Evolutionary conservation across 2,888 invertebrate genomes (phyloP), one percentile per base, ranked within the genome.

Genomic region (Drosophila ustulata): DNA sequence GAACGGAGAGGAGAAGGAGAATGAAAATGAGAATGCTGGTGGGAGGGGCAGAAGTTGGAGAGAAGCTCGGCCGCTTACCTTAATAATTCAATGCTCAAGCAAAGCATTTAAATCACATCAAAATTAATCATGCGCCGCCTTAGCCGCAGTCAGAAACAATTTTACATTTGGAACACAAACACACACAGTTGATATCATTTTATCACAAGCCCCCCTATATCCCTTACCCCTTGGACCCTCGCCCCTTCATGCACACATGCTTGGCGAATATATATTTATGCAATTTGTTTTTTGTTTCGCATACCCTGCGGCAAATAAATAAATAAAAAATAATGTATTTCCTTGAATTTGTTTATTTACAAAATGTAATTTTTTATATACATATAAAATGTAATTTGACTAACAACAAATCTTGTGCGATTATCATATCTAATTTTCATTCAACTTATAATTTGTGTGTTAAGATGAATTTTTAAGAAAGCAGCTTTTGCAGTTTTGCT

Each of bases 101-200:
- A 50, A 75, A 71, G 64, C 73, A 77, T 82, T 79, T 71, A 82
- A 80, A 80, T 82, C 86, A 67, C 74, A 80, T 58, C 59, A 65
- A 68, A 82, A 82, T 81, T 81, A 78, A 75, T 78, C 75, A 78
- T 63, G 66, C 77, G 52, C 66, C 49, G 51, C 49, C 58, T 70
- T 32, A 74, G 46, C 52, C 65, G 71, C 68, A 77, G 74, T 66
- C 66, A 51, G 50, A 75, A 75, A 62, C 58, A 77, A 75, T 71
- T 75, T 75, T 39, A 75, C 65, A 75, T 50, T 76, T 66, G 50
- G 25, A 50, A 59, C 47, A 57, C 58, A 63, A 50, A 59, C 47
- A 57, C 58, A 63, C 58, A 59, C 61, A 59, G 57, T 52, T 75
- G 59, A 71, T 71, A 62, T 55, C 34, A 51, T 61, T 56, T 57